Percentiles rank a stretch among this genome's conserved stretches.
Evolutionary conservation across 2,888 invertebrate genomes (phyloP).

Genomic region (Brachynemurus nebulosus): DNA sequence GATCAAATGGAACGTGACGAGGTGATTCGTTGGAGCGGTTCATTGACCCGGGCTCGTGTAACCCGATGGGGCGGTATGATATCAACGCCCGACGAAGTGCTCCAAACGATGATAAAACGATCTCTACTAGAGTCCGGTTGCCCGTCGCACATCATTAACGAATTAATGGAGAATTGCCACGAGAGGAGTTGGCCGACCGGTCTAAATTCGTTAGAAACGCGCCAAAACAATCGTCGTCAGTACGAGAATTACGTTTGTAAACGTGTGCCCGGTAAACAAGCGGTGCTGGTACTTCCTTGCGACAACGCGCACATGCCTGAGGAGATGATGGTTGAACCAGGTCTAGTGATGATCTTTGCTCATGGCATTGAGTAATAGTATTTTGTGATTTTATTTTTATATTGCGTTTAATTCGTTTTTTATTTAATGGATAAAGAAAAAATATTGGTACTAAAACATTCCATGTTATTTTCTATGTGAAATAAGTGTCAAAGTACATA

Average conservation of each 20-base stretch:
- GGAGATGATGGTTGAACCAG: conserved; percentile 92
- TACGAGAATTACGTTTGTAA: conserved; percentile 93
- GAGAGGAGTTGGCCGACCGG: conserved; percentile 93
- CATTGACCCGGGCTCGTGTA: conserved; percentile 71
- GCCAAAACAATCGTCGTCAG: conserved; percentile 83
- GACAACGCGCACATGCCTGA: conserved; percentile 92
- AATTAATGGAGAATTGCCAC: conserved; percentile 95
- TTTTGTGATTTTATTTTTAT: too few relatives aligned
- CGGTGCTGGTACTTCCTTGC: conserved; percentile 85
- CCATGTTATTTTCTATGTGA: too few relatives aligned
- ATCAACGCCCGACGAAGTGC: conserved; percentile 88
- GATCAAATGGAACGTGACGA: conserved; percentile 93
- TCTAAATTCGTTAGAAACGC: conserved; percentile 78
- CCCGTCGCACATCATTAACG: conserved; percentile 83
- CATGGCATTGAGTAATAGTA: conserved; percentile 78
- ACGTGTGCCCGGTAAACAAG: conserved; percentile 89
- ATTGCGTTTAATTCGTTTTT: too few relatives aligned
- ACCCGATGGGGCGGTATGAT: conserved; percentile 98
- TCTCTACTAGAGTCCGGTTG: conserved; percentile 89
- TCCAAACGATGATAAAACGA: conserved; percentile 87
- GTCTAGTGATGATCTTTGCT: conserved; percentile 96
- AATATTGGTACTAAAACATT: too few relatives aligned
- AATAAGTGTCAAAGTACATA: too few relatives aligned
- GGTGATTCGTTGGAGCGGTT: conserved; percentile 77
- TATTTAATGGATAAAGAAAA: too few relatives aligned